These are phyloP conservation scores for Cyclophora punctaria DNA, from an alignment of 2,888 invertebrate species.

Conservation along the genomic window DNA sequence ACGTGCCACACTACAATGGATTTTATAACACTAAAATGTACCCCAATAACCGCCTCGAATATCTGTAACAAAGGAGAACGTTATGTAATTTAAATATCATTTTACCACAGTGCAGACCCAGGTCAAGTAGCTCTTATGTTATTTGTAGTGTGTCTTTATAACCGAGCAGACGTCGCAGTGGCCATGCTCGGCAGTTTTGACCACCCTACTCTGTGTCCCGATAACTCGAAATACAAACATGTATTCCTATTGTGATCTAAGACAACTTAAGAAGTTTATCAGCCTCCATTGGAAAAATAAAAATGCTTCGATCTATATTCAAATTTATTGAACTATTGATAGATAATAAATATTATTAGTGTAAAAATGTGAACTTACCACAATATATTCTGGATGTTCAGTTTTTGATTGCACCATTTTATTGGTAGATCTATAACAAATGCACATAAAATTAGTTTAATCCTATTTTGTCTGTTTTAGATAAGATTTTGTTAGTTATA, in stretches of 20 bases:
- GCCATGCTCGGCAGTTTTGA: conserved; percentile 39
- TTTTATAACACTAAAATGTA: too few species aligned
- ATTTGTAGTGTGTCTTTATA: conserved; percentile 51
- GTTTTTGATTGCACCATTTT: neutral
- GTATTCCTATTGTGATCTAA: conserved; percentile 7
- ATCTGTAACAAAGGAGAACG: too few species aligned
- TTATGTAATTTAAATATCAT: too few species aligned
- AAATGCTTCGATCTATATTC: too few species aligned
- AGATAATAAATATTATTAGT: conserved; percentile 1
- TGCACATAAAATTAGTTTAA: neutral
- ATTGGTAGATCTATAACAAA: neutral
- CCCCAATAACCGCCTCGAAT: too few species aligned
- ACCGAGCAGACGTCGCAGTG: conserved; percentile 27
- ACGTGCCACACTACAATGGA: too few species aligned
- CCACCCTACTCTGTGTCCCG: conserved; percentile 38
- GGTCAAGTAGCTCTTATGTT: too few species aligned
- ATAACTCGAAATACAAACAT: conserved; percentile 17
- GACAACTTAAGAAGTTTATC: conserved; percentile 2
- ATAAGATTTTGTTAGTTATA: neutral
- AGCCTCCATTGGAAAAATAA: too few species aligned
- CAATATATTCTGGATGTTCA: neutral
- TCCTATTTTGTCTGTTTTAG: neutral
- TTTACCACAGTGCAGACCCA: too few species aligned
- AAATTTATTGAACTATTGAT: too few species aligned
- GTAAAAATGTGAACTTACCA: neutral